Evolutionary conservation across 2,888 invertebrate species (phyloP), one percentile per base, ranked within the genome.

Genomic region (Agapetus fuscipes): DNA sequence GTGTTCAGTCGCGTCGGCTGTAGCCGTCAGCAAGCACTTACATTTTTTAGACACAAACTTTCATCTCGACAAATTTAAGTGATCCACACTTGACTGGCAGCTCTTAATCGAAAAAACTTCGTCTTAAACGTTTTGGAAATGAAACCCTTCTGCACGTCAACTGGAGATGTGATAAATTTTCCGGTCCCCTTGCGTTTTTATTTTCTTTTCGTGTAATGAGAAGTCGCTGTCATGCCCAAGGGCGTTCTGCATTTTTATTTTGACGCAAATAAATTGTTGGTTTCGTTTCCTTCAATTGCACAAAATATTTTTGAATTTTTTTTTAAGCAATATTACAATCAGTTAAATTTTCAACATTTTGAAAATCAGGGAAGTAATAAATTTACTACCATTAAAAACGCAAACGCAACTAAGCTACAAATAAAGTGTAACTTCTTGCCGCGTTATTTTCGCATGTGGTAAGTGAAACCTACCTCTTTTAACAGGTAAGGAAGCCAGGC

Each of bases 101-200:
- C 26, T 42, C 42, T 42, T 42, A 42, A 42, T 42, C 42, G 38
- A 42, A 42, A 42, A 42, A 42, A 27, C 37, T 34, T 34, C 34
- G 38, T 38, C 37, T 30, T 37, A 30, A 37, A 37, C 33, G 37
- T 24, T 37, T 31, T 20, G 15, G 17, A 30, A 30, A 20, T 20
- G 17, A 31, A 27, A 40, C 30, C 39, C 40, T 34, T 33, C 40
- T 16, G 12, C 35, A 12, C 30, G 35, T 17, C 35, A 28, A 28
- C 9, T 10, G 15, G 31, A 33, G 37, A 26, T 37, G 33, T 24
- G 37, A 41, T 37, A 41, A 41, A 40, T 40, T 40, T 11, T n/a
- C 27, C 27, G 12, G 20, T 20, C 20, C 20, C 20, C 5, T 20
- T 20, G 4, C 9, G 5, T 20, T 6, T 20, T 20, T 20, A 6